These are phyloP conservation scores for Zosterops borbonicus DNA, from an alignment of 2,113 vertebrate species.

Conservation along the genomic window DNA sequence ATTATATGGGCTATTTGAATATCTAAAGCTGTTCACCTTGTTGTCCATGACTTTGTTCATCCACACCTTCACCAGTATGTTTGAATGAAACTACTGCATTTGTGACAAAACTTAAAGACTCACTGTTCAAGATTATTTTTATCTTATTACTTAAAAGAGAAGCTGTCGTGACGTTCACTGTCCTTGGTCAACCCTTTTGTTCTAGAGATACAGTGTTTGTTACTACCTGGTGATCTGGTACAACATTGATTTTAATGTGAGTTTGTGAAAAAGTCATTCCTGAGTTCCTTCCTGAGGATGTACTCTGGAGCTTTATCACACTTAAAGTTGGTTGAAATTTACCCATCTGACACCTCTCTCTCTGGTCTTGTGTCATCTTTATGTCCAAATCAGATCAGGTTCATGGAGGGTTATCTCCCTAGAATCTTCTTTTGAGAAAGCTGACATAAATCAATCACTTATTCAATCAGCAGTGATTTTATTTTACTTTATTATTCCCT, in stretches of 20 bases:
- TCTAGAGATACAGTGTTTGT: background rate
- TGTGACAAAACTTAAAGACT: background rate
- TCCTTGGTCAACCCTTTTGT: background rate
- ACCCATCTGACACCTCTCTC: background rate
- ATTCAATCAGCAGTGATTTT: background rate
- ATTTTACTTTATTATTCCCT: background rate
- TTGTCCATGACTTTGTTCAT: background rate
- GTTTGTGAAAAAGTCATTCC: background rate
- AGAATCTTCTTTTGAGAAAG: background rate
- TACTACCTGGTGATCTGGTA: background rate
- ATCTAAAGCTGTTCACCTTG: background rate
- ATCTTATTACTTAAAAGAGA: background rate
- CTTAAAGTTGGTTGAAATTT: background rate
- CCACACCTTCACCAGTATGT: background rate
- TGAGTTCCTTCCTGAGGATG: background rate
- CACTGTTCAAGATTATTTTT: background rate
- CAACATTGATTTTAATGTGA: background rate
- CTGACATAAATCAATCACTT: background rate
- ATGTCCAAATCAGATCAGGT: background rate
- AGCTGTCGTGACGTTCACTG: background rate
- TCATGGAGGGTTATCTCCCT: background rate
- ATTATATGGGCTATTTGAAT: background rate
- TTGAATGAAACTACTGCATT: background rate
- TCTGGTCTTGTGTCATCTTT: background rate
- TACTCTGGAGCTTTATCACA: background rate